Conservation (phyloP, 2,113 vertebrate species). For the Lonchura striata region DNA sequence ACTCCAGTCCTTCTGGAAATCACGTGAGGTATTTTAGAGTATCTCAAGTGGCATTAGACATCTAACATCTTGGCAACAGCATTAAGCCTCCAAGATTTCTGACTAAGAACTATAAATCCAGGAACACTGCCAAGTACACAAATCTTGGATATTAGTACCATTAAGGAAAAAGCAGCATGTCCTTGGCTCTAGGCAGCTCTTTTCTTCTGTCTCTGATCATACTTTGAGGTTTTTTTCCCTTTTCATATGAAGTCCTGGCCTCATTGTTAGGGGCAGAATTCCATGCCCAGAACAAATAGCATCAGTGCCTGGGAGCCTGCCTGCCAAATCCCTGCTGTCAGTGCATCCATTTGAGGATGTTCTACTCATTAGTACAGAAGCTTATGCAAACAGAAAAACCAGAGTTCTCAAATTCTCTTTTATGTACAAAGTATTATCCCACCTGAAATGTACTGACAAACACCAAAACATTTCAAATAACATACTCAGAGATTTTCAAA, state of each 20-base stretch:
- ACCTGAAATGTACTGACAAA: neutral
- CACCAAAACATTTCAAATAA: neutral
- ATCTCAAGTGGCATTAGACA: neutral
- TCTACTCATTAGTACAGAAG: slow-evolving; percentile 1
- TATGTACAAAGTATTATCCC: neutral
- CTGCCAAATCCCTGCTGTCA: slow-evolving; percentile 2
- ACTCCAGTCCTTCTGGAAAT: neutral
- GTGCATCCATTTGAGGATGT: slow-evolving; percentile 11
- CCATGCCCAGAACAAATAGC: neutral
- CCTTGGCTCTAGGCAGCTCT: slow-evolving; percentile 15
- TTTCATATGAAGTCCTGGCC: neutral
- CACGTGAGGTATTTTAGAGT: neutral
- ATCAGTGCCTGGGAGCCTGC: neutral
- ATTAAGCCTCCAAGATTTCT: slow-evolving; percentile 6
- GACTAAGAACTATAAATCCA: neutral
- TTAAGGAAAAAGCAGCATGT: slow-evolving; percentile 25
- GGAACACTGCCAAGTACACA: slow-evolving; percentile 18
- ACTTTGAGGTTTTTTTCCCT: neutral
- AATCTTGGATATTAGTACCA: slow-evolving; percentile 8
- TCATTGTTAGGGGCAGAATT: slow-evolving; percentile 15
- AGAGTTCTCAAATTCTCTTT: neutral
- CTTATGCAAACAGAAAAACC: slow-evolving; percentile 11
- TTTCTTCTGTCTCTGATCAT: neutral
- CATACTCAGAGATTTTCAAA: neutral
- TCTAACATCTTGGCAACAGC: neutral